phyloP scores from a whole-genome alignment of 2,113 vertebrate genomes.

The Cervus canadensis region DNA sequence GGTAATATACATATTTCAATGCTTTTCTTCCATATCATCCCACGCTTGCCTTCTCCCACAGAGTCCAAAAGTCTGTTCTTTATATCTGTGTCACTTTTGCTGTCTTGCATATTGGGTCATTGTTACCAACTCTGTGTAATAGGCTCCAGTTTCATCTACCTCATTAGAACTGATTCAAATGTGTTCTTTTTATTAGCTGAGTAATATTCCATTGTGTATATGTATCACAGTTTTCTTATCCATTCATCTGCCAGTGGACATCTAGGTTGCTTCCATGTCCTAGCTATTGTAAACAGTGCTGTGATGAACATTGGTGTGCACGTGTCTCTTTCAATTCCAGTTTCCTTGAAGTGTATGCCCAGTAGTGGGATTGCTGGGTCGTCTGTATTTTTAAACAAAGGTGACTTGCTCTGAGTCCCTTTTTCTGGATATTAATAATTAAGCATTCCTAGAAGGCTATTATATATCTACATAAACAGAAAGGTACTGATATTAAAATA shows the following conservation, averaged over 20 bases:
- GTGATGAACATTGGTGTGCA: neutral
- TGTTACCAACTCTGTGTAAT: neutral
- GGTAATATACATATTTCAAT: neutral
- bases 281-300: neutral
- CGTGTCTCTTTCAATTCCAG: neutral
- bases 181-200: neutral
- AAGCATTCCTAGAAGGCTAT: neutral
- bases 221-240: neutral
- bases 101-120: neutral
- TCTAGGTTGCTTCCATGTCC: neutral
- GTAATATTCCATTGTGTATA: neutral
- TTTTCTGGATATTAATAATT: conserved; percentile 50
- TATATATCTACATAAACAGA: neutral
- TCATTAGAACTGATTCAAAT: neutral
- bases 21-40: neutral
- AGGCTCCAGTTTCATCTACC: neutral
- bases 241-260: neutral
- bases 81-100: neutral
- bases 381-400: conserved; percentile 8
- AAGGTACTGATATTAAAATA: neutral
- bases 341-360: accelerated
- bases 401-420: conserved; percentile 15
- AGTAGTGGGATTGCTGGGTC: neutral
- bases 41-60: neutral
- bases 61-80: neutral